These are phyloP conservation scores for Uloborus plumipes DNA, from an alignment of 2,888 invertebrate genomes.

Conservation along the genomic window DNA sequence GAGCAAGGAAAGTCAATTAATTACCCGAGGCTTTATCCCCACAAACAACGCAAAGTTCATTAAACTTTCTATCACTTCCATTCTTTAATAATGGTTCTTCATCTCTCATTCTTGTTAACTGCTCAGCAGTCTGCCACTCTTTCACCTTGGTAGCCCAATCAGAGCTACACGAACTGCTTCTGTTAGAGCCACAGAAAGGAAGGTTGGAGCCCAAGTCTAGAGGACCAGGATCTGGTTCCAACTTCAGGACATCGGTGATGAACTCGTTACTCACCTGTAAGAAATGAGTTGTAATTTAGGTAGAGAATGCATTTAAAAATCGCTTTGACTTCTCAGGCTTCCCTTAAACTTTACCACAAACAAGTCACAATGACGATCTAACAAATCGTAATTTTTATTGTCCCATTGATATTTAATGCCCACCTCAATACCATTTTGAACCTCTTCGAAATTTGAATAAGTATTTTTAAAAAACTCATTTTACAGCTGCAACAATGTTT, in stretches of 20 bases:
- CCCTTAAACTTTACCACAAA: neutral
- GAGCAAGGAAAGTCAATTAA: slow-evolving; percentile 3
- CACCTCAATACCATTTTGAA: too few relatives aligned
- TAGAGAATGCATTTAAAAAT: neutral
- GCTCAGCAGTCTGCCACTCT: slow-evolving; percentile 65
- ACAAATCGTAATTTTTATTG: neutral
- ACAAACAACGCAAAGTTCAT: slow-evolving; percentile 92
- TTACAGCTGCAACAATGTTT: too few relatives aligned
- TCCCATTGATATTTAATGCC: too few relatives aligned
- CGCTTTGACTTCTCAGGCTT: neutral
- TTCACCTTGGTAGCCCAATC: slow-evolving; percentile 64
- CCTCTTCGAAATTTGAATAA: too few relatives aligned
- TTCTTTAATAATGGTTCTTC: slow-evolving; percentile 59
- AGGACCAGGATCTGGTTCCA: slow-evolving; percentile 38
- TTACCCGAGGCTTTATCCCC: slow-evolving; percentile 92
- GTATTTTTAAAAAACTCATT: too few relatives aligned
- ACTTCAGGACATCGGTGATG: slow-evolving; percentile 50
- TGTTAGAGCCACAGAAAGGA: slow-evolving; percentile 29
- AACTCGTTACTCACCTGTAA: slow-evolving; percentile 35
- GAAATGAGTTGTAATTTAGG: neutral
- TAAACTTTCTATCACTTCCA: slow-evolving; percentile 62
- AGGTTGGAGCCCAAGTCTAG: slow-evolving; percentile 41
- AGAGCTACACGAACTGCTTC: slow-evolving; percentile 37
- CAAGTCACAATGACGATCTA: neutral
- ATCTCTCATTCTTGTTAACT: slow-evolving; percentile 65